Conservation (phyloP, 2,888 invertebrate genomes). For the Lycophotia porphyrea region DNA sequence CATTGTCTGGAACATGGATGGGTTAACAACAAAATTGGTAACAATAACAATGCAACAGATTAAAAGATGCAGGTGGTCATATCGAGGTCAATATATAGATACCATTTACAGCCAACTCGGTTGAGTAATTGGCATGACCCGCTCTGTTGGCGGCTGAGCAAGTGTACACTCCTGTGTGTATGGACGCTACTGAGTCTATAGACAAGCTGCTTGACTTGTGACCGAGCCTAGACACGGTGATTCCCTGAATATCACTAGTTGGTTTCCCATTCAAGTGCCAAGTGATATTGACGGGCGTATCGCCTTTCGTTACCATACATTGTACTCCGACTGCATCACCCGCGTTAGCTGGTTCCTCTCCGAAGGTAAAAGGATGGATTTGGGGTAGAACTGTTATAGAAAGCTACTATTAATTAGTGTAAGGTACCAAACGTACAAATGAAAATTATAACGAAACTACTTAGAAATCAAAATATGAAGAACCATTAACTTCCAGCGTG, state of each 20-base stretch:
- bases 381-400: conserved; percentile 92
- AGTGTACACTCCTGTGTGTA: conserved; percentile 94
- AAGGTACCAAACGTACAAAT: conserved; percentile 55
- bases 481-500: conserved; percentile 93
- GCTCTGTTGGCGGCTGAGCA: conserved; percentile 93
- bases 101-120: conserved; percentile 93
- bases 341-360: conserved; percentile 94
- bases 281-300: conserved; percentile 93
- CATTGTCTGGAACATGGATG: conserved; percentile 32
- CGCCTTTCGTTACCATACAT: conserved; percentile 95
- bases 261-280: conserved; percentile 93
- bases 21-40: conserved; percentile 30
- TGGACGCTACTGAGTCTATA: conserved; percentile 93
- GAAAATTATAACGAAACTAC: conserved; percentile 66
- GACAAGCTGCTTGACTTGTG: conserved; percentile 92
- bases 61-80: conserved; percentile 52
- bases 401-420: conserved; percentile 58
- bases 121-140: conserved; percentile 92
- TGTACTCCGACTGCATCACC: conserved; percentile 94
- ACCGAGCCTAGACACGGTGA: conserved; percentile 90
- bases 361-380: conserved; percentile 94
- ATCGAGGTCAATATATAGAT: conserved; percentile 66
- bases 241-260: conserved; percentile 88
- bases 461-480: conserved; percentile 66
- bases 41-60: conserved; percentile 52